Evolutionary conservation across 2,113 vertebrate genomes (phyloP).

Genomic region (Sceloporus tristichus): DNA sequence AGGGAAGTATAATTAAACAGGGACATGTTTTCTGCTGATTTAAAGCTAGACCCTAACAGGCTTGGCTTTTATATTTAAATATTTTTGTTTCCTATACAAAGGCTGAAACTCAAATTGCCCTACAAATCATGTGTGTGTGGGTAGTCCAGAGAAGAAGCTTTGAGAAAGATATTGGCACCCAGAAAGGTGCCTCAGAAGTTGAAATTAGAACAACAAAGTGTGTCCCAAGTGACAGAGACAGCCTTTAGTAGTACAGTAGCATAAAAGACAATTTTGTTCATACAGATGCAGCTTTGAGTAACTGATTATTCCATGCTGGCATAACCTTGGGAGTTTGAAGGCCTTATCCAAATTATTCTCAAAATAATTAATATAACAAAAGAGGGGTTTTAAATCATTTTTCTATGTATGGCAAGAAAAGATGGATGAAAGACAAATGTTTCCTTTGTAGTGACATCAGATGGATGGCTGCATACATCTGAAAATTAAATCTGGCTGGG

Average conservation of each 20-base stretch:
- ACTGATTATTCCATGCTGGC: not conserved
- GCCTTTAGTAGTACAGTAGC: not conserved
- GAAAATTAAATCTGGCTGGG: constrained; percentile 61
- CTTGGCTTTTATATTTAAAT: too few relatives aligned
- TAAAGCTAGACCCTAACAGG: too few relatives aligned
- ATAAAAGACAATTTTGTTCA: not conserved
- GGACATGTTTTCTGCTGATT: too few relatives aligned
- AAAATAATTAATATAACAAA: constrained; percentile 32
- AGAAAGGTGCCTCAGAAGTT: not conserved
- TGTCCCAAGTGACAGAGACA: not conserved
- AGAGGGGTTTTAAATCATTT: not conserved
- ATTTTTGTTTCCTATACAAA: too few relatives aligned
- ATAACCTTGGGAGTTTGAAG: not conserved
- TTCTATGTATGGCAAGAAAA: not conserved
- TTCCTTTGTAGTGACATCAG: constrained; percentile 45
- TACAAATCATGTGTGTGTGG: not conserved
- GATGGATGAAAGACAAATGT: not conserved
- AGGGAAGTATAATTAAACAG: too few relatives aligned
- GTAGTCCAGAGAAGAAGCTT: not conserved
- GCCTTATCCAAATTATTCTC: constrained; percentile 2
- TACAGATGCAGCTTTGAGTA: constrained; percentile 3
- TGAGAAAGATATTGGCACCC: not conserved
- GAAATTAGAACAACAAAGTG: not conserved
- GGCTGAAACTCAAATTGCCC: too few relatives aligned
- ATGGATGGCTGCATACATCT: constrained; percentile 41